Conservation (phyloP, 2,888 invertebrate species). For the Pammene aurita region DNA sequence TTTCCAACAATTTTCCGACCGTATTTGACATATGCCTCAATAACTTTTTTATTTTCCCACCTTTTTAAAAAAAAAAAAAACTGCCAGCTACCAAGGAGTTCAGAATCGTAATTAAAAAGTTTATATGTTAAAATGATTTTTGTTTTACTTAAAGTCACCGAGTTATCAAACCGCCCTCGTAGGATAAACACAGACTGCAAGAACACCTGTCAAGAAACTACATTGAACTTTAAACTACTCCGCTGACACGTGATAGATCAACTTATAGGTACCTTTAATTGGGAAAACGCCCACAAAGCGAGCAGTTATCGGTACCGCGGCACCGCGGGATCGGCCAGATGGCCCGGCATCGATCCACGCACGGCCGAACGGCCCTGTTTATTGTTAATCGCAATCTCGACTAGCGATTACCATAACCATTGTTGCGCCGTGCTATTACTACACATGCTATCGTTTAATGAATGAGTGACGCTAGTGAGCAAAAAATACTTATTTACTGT, state of each 20-base stretch:
- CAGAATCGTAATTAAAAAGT: no score
- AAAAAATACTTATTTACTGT: conserved; percentile 43
- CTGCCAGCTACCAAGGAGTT: no score
- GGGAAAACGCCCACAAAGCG: conserved; percentile 36
- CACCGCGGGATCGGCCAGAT: conserved; percentile 68
- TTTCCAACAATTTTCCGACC: no score
- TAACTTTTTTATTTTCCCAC: no score
- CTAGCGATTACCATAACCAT: conserved; percentile 76
- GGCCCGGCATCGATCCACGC: conserved; percentile 66
- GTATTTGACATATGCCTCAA: no score
- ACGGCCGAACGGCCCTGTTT: conserved; percentile 60
- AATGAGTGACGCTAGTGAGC: conserved; percentile 60
- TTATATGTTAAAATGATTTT: no score
- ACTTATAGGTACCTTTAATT: conserved; percentile 24
- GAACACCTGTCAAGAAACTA: not conserved
- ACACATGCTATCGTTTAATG: conserved; percentile 66
- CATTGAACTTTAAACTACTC: conserved; percentile 6
- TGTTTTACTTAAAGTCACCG: no score
- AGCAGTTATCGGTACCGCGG: conserved; percentile 33
- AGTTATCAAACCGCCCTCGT: no score
- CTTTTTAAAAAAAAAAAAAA: no score
- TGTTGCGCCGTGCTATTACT: conserved; percentile 59
- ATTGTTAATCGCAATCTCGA: conserved; percentile 74
- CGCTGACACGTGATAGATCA: conserved; percentile 30
- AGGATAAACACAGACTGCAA: not conserved